These are phyloP conservation scores for Colostygia pectinataria DNA, from an alignment of 2,888 invertebrate species.

Conservation along the genomic window DNA sequence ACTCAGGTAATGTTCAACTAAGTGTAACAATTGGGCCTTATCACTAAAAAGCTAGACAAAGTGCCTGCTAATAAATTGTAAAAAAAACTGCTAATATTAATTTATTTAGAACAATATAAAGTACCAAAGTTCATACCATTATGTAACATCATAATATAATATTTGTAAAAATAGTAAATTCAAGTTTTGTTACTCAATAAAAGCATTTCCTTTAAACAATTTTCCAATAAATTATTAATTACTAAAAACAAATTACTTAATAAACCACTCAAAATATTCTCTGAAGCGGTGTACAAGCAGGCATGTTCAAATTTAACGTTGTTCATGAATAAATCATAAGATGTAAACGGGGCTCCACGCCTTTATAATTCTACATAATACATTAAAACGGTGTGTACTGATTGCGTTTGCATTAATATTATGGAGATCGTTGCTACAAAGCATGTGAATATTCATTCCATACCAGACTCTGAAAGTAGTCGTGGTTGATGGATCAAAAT, in stretches of 20 bases:
- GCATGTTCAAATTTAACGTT: slow-evolving; percentile 78
- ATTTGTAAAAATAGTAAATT: too few species aligned
- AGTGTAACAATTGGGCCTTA: too few species aligned
- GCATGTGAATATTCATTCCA: slow-evolving; percentile 3
- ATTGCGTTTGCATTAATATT: slow-evolving; percentile 79
- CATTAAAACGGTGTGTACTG: slow-evolving; percentile 79
- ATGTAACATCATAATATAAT: too few species aligned
- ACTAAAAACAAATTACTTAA: slow-evolving; percentile 64
- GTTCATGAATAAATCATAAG: slow-evolving; percentile 83
- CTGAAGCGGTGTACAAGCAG: slow-evolving; percentile 54
- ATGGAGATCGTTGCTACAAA: slow-evolving; percentile 38
- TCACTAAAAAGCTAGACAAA: too few species aligned
- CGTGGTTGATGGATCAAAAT: too few species aligned
- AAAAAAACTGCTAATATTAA: too few species aligned
- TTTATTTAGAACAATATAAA: too few species aligned
- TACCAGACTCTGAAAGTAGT: too few species aligned
- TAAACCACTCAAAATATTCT: slow-evolving; percentile 66
- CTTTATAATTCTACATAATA: slow-evolving; percentile 82
- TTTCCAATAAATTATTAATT: slow-evolving; percentile 42
- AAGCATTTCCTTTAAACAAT: slow-evolving; percentile 14
- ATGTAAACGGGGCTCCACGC: slow-evolving; percentile 74
- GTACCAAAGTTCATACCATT: too few species aligned
- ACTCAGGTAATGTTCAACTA: too few species aligned
- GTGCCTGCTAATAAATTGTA: too few species aligned
- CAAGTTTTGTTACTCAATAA: background rate